Evolutionary conservation across 2,113 vertebrate genomes (phyloP).

Genomic region (Calidris pugnax): DNA sequence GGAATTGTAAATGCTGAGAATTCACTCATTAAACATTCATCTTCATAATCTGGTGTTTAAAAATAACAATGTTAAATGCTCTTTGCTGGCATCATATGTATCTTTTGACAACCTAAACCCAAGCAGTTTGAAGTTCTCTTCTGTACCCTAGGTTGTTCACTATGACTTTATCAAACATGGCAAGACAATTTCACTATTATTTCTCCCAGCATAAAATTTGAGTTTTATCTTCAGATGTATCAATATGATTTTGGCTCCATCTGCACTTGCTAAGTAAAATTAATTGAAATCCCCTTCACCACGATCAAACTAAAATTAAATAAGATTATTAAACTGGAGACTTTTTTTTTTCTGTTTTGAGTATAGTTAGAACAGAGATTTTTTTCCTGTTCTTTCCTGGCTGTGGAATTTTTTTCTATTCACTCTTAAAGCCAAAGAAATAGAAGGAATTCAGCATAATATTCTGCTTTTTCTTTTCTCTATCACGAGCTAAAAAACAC

Average conservation of each 20-base stretch:
- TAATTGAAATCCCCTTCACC: background rate
- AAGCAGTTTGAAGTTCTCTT: background rate
- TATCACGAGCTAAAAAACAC: background rate
- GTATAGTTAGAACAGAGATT: background rate
- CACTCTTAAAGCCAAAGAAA: background rate
- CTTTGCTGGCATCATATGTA: background rate
- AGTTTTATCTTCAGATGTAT: slow-evolving; percentile 1
- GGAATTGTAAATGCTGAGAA: background rate
- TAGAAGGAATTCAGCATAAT: background rate
- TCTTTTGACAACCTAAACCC: background rate
- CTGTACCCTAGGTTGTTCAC: background rate
- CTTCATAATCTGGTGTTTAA: background rate
- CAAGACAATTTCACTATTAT: slow-evolving; percentile 7
- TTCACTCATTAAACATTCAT: background rate
- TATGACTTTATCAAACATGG: background rate
- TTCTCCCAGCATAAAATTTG: background rate
- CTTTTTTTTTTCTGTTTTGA: background rate
- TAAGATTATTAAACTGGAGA: background rate
- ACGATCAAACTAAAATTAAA: background rate
- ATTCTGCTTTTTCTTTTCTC: background rate
- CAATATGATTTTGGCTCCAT: background rate
- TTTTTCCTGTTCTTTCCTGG: background rate
- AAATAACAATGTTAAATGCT: background rate
- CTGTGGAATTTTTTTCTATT: background rate
- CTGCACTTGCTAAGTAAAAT: slow-evolving; percentile 9